Conservation (phyloP, 2,888 invertebrate genomes). For the Stenurella melanura region DNA sequence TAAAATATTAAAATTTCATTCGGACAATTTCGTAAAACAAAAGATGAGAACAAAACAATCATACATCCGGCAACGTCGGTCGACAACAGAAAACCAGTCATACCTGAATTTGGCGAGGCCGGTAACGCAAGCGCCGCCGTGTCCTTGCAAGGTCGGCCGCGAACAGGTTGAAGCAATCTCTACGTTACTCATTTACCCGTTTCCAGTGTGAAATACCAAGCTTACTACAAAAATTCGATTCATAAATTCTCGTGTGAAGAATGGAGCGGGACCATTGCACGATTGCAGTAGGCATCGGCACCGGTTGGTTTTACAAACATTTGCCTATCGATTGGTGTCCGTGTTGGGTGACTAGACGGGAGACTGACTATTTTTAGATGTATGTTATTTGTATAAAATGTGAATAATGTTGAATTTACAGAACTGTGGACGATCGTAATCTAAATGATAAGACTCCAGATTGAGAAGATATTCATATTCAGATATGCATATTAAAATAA, state of each 20-base stretch:
- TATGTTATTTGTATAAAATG: constrained; percentile 10
- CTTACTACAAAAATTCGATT: constrained; percentile 36
- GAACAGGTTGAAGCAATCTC: constrained; percentile 13
- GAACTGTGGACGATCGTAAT: background rate
- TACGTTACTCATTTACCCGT: constrained; percentile 30
- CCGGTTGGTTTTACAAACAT: constrained; percentile 1
- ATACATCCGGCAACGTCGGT: constrained; percentile 20
- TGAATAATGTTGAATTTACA: background rate
- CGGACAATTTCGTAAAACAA: too few relatives aligned
- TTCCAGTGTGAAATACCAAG: constrained; percentile 24
- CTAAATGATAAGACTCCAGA: background rate
- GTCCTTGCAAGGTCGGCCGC: constrained; percentile 40
- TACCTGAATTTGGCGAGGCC: constrained; percentile 32
- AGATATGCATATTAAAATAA: too few relatives aligned
- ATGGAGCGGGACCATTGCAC: background rate
- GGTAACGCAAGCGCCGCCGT: constrained; percentile 22
- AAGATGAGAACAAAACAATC: background rate
- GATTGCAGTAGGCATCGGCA: constrained; percentile 6
- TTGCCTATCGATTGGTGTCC: constrained; percentile 25
- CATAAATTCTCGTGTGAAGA: background rate
- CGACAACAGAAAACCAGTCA: constrained; percentile 15
- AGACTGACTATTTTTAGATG: constrained; percentile 35
- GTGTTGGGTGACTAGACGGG: constrained; percentile 6
- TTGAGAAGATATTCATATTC: background rate
- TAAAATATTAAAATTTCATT: too few relatives aligned